Conservation (phyloP, 2,113 vertebrate genomes). For the Xiphorhynchus elegans region DNA sequence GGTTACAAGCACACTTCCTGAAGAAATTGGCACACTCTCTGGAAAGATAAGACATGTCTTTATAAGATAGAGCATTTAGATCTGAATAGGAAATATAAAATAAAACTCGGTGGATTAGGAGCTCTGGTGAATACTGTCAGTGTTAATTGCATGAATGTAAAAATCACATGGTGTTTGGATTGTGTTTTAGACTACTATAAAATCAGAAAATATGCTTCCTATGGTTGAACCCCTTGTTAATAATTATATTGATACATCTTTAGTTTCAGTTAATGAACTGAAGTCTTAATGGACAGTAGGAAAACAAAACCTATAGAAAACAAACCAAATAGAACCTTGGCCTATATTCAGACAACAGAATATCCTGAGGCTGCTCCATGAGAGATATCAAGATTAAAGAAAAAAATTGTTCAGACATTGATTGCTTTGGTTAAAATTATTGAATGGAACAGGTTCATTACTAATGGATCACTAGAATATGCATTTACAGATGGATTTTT, state of each 20-base stretch:
- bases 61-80: neutral
- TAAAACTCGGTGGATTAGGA: neutral
- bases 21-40: neutral
- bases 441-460: constrained; percentile 31
- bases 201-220: neutral
- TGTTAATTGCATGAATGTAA: neutral
- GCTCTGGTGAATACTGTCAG: neutral
- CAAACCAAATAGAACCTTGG: neutral
- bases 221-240: neutral
- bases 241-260: neutral
- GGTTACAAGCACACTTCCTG: neutral
- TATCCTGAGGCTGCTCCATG: neutral
- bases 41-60: neutral
- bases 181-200: neutral
- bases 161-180: neutral
- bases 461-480: constrained; percentile 31
- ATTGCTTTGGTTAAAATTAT: constrained; percentile 14
- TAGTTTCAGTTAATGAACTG: neutral
- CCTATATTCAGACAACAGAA: constrained; percentile 10
- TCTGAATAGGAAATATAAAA: neutral
- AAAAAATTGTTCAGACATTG: constrained; percentile 1
- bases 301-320: neutral
- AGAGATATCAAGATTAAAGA: neutral
- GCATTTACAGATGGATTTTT: constrained; percentile 30
- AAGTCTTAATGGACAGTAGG: neutral